Base-by-base conservation (phyloP, 2,888 invertebrate genomes). In the Chaetoderma sp. region DNA sequence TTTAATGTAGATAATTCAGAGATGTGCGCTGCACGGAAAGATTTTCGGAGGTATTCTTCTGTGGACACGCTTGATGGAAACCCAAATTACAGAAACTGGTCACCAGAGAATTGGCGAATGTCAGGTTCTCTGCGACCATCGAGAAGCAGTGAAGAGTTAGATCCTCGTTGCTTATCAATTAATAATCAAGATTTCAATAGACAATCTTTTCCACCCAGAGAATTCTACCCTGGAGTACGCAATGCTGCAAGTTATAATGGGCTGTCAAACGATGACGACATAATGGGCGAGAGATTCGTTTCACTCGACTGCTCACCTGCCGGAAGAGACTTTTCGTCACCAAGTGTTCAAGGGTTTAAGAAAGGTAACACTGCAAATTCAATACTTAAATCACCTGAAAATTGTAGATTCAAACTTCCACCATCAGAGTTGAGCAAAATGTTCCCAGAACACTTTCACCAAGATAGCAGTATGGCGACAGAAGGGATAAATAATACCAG, bases 391-490 rank as follows among this genome's bases (percentile, higher is more conserved):
- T 13, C 10, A 36, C 10, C 10, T 36, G n/a, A 36, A 10, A 36
- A 36, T 13, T 8, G 23, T 8, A 16, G 52, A 10, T 52, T 52
- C 16, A 52, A 52, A 28, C n/a, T 52, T 6, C 52, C 52, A 4
- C 52, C 52, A 32, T 52, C 52, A n/a, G 52, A 52, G 21, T 33
- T 52, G 32, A 33, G 32, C 16, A 52, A 52, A 23, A 52, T 52
- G 16, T 52, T 52, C 13, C 13, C 28, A 13, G 2, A 13, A 4
- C 49, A 21, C 18, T 13, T n/a, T n/a, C n/a, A n/a, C n/a, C n/a
- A n/a, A n/a, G n/a, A n/a, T n/a, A n/a, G n/a, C n/a, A n/a, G n/a
- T n/a, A n/a, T 23, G 27, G 28, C 27, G 32, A 2, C 52, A 32
- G 16, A n/a, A 18, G 8, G 8, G 10, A 3, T 30, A 30, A 8